phyloP scores from a whole-genome alignment of 92 coral and sea anemone genomes.

The Micromussa lordhowensis region DNA sequence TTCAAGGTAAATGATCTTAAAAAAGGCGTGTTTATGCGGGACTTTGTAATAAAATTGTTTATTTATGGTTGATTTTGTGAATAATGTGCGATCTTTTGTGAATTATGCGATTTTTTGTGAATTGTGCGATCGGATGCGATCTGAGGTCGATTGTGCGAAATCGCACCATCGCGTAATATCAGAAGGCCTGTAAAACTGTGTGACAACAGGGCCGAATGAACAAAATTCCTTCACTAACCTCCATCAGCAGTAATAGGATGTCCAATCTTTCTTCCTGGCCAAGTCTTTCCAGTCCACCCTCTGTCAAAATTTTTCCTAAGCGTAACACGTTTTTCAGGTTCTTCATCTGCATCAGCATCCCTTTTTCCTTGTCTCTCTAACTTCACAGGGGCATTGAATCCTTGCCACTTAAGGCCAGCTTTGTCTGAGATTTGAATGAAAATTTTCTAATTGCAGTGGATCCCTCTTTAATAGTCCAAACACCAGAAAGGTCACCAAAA shows the following conservation, averaged over 20 bases:
- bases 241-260: conserved; percentile 85
- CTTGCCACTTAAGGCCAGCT: conserved; percentile 90
- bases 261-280: conserved; percentile 95
- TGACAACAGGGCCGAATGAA: not conserved
- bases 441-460: not conserved
- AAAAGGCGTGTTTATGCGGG: no score
- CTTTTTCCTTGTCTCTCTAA: conserved; percentile 28
- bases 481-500: not conserved
- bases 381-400: conserved; percentile 84
- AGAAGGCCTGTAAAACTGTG: no score
- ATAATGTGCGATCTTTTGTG: no score
- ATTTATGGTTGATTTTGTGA: no score
- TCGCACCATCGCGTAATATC: no score
- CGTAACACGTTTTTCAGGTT: conserved; percentile 33
- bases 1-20: no score
- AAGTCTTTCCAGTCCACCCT: conserved; percentile 95
- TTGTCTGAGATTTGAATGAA: conserved; percentile 47
- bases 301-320: conserved; percentile 61
- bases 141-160: no score
- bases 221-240: conserved; percentile 52
- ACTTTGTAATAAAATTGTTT: no score
- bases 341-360: not conserved
- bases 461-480: not conserved
- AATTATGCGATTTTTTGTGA: no score
- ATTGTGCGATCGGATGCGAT: no score